A percentile compares a stretch with the other conserved stretches of the same genome.
phyloP scores from a whole-genome alignment of 2,888 invertebrate species.

The Amphimallon solstitiale region DNA sequence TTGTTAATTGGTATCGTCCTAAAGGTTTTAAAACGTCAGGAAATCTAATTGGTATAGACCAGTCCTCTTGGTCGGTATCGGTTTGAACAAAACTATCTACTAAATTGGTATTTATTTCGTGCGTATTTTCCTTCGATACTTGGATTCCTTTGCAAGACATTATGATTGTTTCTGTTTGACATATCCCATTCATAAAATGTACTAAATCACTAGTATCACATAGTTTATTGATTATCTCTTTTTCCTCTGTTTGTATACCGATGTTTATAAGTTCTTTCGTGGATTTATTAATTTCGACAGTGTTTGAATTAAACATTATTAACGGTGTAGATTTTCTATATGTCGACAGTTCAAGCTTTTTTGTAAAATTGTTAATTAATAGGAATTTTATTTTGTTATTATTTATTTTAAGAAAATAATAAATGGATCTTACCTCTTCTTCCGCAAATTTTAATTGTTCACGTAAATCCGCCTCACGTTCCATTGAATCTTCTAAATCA shows the following conservation, averaged over 20 bases:
- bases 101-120: slow-evolving; percentile 8
- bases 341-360: slow-evolving; percentile 42
- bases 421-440: slow-evolving; percentile 76
- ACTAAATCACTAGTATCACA: slow-evolving; percentile 15
- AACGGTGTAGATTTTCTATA: slow-evolving; percentile 44
- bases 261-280: not conserved
- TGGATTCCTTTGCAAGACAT: not conserved
- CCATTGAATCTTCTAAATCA: slow-evolving; percentile 90
- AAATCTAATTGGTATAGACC: slow-evolving; percentile 14
- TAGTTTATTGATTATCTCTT: slow-evolving; percentile 3
- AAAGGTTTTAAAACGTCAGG: slow-evolving; percentile 15
- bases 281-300: too few relatives aligned
- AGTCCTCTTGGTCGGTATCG: slow-evolving; percentile 17
- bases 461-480: slow-evolving; percentile 91
- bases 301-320: slow-evolving; percentile 39
- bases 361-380: not conserved
- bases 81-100: slow-evolving; percentile 19
- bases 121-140: not conserved
- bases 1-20: slow-evolving; percentile 35
- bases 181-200: not conserved
- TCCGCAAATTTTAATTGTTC: slow-evolving; percentile 94
- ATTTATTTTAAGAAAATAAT: not conserved
- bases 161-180: slow-evolving; percentile 3
- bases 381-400: not conserved
- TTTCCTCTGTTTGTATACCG: slow-evolving; percentile 17